Conservation (phyloP, 2,113 vertebrate genomes). For the Athene cunicularia region DNA sequence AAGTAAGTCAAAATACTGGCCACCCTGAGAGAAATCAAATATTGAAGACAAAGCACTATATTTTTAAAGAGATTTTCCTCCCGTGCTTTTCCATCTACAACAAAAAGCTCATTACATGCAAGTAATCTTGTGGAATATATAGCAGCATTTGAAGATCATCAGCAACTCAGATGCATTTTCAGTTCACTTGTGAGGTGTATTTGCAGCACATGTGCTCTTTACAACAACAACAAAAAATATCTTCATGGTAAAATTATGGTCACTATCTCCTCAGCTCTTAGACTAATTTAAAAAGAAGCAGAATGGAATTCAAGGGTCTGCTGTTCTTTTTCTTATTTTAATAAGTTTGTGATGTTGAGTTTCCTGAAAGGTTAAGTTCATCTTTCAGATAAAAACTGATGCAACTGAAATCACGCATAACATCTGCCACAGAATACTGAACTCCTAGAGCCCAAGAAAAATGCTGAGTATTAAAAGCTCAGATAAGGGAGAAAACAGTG, state of each 20-base stretch:
- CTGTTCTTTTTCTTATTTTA: background rate
- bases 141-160: constrained; percentile 75
- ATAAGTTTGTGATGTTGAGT: background rate
- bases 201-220: constrained; percentile 51
- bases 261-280: constrained; percentile 25
- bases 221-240: constrained; percentile 61
- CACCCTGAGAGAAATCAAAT: constrained; percentile 79
- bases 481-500: constrained; percentile 56
- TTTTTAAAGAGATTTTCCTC: constrained; percentile 54
- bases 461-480: constrained; percentile 63
- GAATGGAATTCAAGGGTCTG: background rate
- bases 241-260: background rate
- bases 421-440: constrained; percentile 32
- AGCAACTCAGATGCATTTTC: constrained; percentile 65
- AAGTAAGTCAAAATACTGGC: constrained; percentile 77
- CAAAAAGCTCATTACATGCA: constrained; percentile 71
- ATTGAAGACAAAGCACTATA: constrained; percentile 70
- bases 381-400: constrained; percentile 10
- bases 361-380: background rate
- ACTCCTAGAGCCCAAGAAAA: constrained; percentile 62
- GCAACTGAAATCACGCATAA: background rate
- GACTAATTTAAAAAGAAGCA: constrained; percentile 20
- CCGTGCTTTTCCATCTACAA: constrained; percentile 72
- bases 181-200: constrained; percentile 59
- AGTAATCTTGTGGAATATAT: constrained; percentile 66